A percentile compares a stretch with the other conserved stretches of the same genome.
Conservation (phyloP, 2,888 invertebrate genomes). For the Cosmorhoe ocellata region DNA sequence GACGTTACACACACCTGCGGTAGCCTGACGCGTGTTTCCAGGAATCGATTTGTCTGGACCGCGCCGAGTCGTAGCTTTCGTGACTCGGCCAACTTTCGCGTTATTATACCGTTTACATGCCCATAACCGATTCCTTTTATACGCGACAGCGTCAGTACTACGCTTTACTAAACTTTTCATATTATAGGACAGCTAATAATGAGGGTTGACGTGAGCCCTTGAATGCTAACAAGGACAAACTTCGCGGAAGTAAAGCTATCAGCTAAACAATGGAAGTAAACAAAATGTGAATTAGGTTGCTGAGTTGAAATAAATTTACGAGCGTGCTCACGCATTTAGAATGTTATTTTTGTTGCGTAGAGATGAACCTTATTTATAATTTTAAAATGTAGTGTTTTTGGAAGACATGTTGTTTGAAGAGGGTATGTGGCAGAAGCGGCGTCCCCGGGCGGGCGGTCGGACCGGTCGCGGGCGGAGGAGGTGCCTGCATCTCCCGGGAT, state of each 20-base stretch:
- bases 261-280: constrained; percentile 44
- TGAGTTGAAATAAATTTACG: constrained; percentile 37
- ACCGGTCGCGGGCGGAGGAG: constrained; percentile 74
- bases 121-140: constrained; percentile 61
- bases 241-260: constrained; percentile 46
- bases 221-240: constrained; percentile 50
- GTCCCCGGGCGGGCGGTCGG: constrained; percentile 71
- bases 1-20: constrained; percentile 62
- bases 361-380: constrained; percentile 5
- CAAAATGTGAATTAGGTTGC: constrained; percentile 40
- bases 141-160: constrained; percentile 45
- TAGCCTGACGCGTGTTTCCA: constrained; percentile 53
- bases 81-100: constrained; percentile 61
- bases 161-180: constrained; percentile 55
- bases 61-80: constrained; percentile 51
- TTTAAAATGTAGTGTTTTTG: constrained; percentile 7
- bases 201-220: constrained; percentile 50
- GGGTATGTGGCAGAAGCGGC: constrained; percentile 55
- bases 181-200: constrained; percentile 55
- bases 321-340: constrained; percentile 34
- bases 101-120: constrained; percentile 65
- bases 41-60: constrained; percentile 76
- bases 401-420: constrained; percentile 8
- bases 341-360: constrained; percentile 22
- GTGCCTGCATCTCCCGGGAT: constrained; percentile 79